phyloP scores from a whole-genome alignment of 2,113 vertebrate species.

The cattle (Bos taurus) region DNA sequence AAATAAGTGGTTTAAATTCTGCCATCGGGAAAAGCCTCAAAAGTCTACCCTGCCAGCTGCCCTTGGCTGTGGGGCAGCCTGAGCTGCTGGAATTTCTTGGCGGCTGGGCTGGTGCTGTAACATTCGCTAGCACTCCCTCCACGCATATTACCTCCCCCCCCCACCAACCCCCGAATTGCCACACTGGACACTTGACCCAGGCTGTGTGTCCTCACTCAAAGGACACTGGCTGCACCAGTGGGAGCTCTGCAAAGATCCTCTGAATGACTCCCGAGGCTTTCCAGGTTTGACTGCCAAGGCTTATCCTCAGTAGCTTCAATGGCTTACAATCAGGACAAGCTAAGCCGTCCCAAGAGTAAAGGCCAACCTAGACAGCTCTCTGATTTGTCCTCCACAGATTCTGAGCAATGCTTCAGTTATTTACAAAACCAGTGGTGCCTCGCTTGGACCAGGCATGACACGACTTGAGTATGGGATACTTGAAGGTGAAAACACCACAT shows the following conservation, averaged over 20 bases:
- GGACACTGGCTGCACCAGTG: background rate
- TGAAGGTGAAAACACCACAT: background rate
- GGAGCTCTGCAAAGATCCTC: background rate
- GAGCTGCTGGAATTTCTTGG: background rate
- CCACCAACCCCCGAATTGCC: background rate
- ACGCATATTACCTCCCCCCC: background rate
- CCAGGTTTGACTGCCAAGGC: constrained; percentile 11
- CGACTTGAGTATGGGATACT: background rate
- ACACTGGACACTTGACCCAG: background rate
- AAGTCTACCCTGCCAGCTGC: background rate
- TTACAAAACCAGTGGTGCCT: background rate
- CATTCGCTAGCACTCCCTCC: background rate
- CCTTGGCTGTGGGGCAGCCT: background rate
- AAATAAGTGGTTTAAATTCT: background rate
- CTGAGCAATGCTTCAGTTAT: background rate
- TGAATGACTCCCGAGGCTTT: background rate
- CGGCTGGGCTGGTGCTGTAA: background rate
- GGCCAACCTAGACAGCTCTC: background rate
- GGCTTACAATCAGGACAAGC: background rate
- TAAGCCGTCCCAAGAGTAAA: background rate
- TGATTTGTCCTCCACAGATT: background rate
- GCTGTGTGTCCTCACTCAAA: background rate
- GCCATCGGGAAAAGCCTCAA: background rate
- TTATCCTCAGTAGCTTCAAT: background rate
- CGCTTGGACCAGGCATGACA: background rate